Evolutionary conservation across 1,140 invertebrate species (phyloP), one percentile per base, ranked within the genome.

Genomic region (Chelonus insularis): DNA sequence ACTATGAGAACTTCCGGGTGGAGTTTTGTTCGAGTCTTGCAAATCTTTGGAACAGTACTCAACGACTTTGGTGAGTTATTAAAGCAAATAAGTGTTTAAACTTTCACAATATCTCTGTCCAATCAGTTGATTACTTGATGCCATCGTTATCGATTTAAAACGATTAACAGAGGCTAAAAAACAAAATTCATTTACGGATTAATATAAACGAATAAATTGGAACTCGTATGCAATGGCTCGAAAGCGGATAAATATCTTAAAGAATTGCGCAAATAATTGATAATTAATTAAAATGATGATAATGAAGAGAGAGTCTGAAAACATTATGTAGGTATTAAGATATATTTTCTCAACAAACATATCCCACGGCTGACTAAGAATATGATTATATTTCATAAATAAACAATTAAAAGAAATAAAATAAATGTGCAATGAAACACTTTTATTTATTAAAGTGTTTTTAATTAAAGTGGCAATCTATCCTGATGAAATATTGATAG

Each of bases 331-430:
- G 23, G 45, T 68, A 51, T 63, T 68, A 69, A 77, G 68, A 73
- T 72, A 73, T 74, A 75, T 79, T 74, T 78, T 78, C 74, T 77
- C 74, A 72, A 74, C 57, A 74, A 63, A 79, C 74, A 79, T 79
- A 78, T 79, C 77, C 74, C 68, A 68, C 66, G 63, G 62, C 50
- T 57, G 39, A 62, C 43, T 56, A 34, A 57, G 39, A 25, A 32
- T 21, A 62, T 45, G 8, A 6, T 21, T 59, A 60, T 54, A 52
- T 54, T 60, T 43, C 39, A 43, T 60, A 60, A 20, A 43, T 39
- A 60, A 60, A 51, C n/a, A n/a, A n/a, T n/a, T n/a, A n/a, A n/a
- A n/a, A n/a, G n/a, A n/a, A n/a, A n/a, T n/a, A n/a, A n/a, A n/a
- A n/a, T n/a, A n/a, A n/a, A n/a, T 52, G 47, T 60, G 57, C 43